Evolutionary conservation across 2,113 vertebrate species (phyloP).

Genomic region (Lampris incognitus): DNA sequence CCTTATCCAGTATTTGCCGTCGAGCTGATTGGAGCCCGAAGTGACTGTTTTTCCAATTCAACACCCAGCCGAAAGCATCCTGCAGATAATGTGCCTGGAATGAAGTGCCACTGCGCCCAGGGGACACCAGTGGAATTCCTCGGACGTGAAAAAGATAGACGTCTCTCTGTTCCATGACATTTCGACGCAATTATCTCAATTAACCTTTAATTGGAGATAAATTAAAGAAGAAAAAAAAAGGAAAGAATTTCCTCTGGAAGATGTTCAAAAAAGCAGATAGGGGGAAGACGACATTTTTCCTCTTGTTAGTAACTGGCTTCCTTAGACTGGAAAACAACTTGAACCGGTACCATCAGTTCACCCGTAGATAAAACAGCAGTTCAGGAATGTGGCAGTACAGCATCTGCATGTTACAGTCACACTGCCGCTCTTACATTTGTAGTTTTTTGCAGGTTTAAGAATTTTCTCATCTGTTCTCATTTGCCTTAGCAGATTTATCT

Average conservation of each 20-base stretch:
- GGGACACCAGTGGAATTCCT: constrained; percentile 54
- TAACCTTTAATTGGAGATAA: constrained; percentile 58
- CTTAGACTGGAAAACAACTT: too few species aligned
- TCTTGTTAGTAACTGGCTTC: neutral
- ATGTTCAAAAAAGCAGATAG: neutral
- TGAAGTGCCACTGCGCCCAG: constrained; percentile 32
- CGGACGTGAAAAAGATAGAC: constrained; percentile 39
- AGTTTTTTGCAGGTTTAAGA: too few species aligned
- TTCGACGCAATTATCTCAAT: constrained; percentile 62
- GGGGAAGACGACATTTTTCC: neutral
- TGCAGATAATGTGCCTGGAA: constrained; percentile 30
- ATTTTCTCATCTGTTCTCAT: too few species aligned
- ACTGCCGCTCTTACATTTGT: too few species aligned
- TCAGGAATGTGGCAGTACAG: too few species aligned
- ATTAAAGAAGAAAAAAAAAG: neutral
- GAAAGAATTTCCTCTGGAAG: constrained; percentile 41
- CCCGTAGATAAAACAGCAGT: too few species aligned
- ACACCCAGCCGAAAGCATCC: neutral
- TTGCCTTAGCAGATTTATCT: too few species aligned
- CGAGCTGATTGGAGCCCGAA: too few species aligned
- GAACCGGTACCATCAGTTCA: too few species aligned
- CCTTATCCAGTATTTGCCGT: too few species aligned
- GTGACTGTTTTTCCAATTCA: too few species aligned
- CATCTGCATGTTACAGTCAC: too few species aligned
- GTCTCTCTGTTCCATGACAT: constrained; percentile 14